Base-by-base conservation (phyloP, 2,113 vertebrate species). In the Elaphurus davidianus region DNA sequence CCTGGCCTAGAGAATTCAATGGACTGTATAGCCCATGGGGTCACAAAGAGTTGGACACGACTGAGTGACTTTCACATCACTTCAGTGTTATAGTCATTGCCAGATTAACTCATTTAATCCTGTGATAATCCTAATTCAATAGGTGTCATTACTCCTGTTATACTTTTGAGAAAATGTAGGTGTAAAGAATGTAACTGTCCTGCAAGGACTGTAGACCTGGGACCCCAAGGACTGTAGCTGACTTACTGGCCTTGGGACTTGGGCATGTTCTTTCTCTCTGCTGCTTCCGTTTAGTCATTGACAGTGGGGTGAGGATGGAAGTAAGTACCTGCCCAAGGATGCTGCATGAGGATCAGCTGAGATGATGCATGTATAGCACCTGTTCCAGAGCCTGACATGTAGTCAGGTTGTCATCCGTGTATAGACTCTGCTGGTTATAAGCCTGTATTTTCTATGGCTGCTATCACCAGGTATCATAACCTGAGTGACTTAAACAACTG, bases 381-480 rank as follows among this genome's bases (percentile, higher is more conserved):
- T 27, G 3, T 6, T 19, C 40, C 25, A 1, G 60, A 50, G 28
- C 30, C 36, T n/a, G 59, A 14, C 19, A 3, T 40, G 2, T 2
- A 60, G 33, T 25, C 11, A 10, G 88, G 19, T 12, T n/a, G 52
- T 85, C 45, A 0, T 25, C 27, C 4, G 7, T 19, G 11, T 36
- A 15, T 30, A 8, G 30, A 50, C 50, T 81, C 45, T 93, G 94
- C 71, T n/a, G 1, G 17, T 71, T 76, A 17, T 2, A 60, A 27
- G 6, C 9, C 0, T 19, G 21, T 25, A 14, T 67, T 88, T 81
- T 45, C 76, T 5, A 52, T 28, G 28, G 57, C 27, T 50, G 27
- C 36, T 19, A 0, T 25, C 14, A 45, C 9, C 1, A 30, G 47
- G 16, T 12, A 14, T 64, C 62, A 6, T 15, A 23, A 17, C 50